Base-by-base conservation (phyloP, 2,888 invertebrate species). In the Abscondita cerata region DNA sequence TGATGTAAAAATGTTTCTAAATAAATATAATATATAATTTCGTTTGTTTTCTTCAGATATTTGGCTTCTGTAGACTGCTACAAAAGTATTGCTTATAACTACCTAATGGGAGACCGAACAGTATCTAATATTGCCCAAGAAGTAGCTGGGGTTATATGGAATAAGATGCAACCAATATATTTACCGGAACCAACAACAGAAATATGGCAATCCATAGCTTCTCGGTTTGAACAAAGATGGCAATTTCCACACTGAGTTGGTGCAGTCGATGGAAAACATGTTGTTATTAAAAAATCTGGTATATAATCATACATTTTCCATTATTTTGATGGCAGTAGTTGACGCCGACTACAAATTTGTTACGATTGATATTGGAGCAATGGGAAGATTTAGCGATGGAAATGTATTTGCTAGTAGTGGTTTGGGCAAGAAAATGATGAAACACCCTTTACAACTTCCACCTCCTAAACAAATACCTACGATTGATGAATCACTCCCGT, bases 401-500 rank as follows among this genome's bases (percentile, higher is more conserved):
- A 53, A 41, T 19, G 9, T 41, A 3, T 40, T 41, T 41, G 18
- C 16, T 9, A 53, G 11, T 18, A 53, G 53, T 19, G 19, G 3
- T 6, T 44, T 54, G 25, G 44, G 25, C 12, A 54, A 25, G 33
- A 54, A 54, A 54, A 11, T 44, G 20, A 25, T 46, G 12, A 46
- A 46, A 20, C 31, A 15, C 31, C 44, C 46, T 20, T 54, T 54
- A 46, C 54, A 25, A 20, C 19, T 54, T 44, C 46, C 46, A 9
- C n/a, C 20, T 12, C 54, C 54, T 46, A 18, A 3, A 20, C 31
- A 6, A 46, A 3, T 54, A 25, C 46, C 54, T 25, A 11, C 54
- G 12, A 25, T 54, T 46, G 44, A 5, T 15, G 44, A 54, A 4
- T 18, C 18, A 1, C 58, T 65, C 47, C 68, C 66, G 12, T 64